Base-by-base conservation (phyloP, 64 coral and sea anemone genomes). In the Dendronephthya gigantea region DNA sequence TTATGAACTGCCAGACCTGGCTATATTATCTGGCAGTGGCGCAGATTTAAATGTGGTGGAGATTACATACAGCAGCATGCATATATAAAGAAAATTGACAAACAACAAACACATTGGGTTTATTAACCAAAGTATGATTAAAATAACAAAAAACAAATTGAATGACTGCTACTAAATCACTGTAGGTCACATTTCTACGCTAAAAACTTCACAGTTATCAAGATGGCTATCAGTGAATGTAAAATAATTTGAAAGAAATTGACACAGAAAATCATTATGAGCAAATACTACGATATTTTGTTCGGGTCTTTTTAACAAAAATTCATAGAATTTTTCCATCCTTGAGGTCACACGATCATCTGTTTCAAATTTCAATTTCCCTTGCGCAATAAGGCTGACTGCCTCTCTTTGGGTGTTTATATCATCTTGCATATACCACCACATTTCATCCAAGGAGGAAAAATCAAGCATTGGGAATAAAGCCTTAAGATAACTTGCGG, bases 381-480 rank as follows among this genome's bases (percentile, higher is more conserved):
- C 72, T 79, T 79, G 72, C 6, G 27, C 36, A 36, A 79, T 28
- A 10, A 9, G 9, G 25, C 29, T 79, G 36, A 79, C 72, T 1
- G 72, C 72, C 15, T 79, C 72, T 79, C 19, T 14, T 79, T 79
- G 72, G 22, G 27, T 79, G 2, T 2, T 79, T 33, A 79, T 35
- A 36, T 33, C 72, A 79, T 79, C 72, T 79, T 79, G 72, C 19
- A 79, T 29, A 39, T 79, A 76, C 89, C 89, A 90, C 89, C 89
- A 90, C 50, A 90, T 74, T 31, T 90, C 89, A 15, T 38, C 50
- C 48, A 90, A 30, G 28, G 50, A 35, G 9, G 89, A 58, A 79
- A 90, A 90, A 85, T 85, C 48, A 9, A 90, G 68, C 50, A 66
- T 68, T 13, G 83, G 35, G 33, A 85, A 90, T 22, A 86, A 33